phyloP scores from a whole-genome alignment of 2,888 invertebrate genomes.

The Omphaloscelis lunosa region DNA sequence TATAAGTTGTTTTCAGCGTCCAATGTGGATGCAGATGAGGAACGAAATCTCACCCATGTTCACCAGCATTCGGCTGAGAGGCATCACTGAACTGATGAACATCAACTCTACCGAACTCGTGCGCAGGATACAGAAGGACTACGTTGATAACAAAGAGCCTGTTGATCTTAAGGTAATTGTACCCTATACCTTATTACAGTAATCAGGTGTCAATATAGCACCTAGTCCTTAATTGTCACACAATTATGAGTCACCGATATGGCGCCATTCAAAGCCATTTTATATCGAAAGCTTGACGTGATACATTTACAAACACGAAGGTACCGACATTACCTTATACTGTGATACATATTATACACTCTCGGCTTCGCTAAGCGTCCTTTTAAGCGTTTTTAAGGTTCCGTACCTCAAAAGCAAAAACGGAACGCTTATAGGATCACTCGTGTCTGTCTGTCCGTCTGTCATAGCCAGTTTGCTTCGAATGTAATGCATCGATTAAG shows the following conservation, averaged over 20 bases:
- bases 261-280: not conserved
- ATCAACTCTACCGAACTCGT: conserved; percentile 79
- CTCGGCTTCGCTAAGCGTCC: not conserved
- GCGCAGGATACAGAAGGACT: conserved; percentile 77
- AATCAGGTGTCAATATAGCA: not conserved
- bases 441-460: no score
- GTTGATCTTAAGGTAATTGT: conserved; percentile 79
- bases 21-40: conserved; percentile 79
- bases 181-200: not conserved
- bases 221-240: not conserved
- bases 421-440: no score
- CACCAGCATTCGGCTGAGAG: conserved; percentile 77
- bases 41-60: conserved; percentile 82
- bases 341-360: not conserved
- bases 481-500: no score
- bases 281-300: not conserved
- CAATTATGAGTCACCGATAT: not conserved
- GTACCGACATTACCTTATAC: not conserved
- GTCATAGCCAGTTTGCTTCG: no score
- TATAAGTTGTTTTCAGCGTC: conserved; percentile 73
- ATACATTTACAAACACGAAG: not conserved
- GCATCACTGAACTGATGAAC: conserved; percentile 82
- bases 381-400: not conserved
- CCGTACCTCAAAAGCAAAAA: no score
- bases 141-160: conserved; percentile 73